Evolutionary conservation across 2,113 vertebrate species (phyloP).

Genomic region (Ceyx margarethae): DNA sequence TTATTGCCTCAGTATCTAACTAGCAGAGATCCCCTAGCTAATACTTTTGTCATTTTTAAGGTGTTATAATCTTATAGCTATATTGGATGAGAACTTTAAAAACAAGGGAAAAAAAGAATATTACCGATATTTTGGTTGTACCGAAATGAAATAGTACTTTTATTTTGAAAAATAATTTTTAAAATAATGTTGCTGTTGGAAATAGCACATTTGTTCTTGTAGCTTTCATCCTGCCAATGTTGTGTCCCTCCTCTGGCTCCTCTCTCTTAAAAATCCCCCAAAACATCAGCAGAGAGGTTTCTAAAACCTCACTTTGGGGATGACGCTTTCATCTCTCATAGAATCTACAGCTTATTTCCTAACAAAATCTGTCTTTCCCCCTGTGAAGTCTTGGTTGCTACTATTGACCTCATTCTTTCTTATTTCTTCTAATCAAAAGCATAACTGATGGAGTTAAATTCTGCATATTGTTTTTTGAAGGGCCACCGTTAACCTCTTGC

Average conservation of each 20-base stretch:
- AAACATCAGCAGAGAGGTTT: neutral
- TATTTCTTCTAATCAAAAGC: neutral
- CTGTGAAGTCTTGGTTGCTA: neutral
- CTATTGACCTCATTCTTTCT: neutral
- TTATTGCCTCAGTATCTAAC: neutral
- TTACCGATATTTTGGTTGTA: neutral
- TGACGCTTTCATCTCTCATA: neutral
- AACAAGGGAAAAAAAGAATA: neutral
- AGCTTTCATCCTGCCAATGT: neutral
- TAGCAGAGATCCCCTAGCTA: neutral
- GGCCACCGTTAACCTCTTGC: neutral
- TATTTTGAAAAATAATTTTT: neutral
- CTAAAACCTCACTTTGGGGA: neutral
- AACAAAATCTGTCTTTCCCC: neutral
- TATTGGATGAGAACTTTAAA: neutral
- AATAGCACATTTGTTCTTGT: neutral
- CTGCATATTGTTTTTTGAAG: neutral
- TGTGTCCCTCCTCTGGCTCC: neutral
- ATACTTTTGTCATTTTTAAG: neutral
- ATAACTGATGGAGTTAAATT: neutral
- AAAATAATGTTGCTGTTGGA: neutral
- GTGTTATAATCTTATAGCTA: neutral
- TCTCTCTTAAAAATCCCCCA: neutral
- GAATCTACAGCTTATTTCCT: neutral
- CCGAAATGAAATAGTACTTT: neutral